These are phyloP conservation scores for Acanthoscelides obtectus DNA, from an alignment of 2,888 invertebrate species.

Conservation along the genomic window DNA sequence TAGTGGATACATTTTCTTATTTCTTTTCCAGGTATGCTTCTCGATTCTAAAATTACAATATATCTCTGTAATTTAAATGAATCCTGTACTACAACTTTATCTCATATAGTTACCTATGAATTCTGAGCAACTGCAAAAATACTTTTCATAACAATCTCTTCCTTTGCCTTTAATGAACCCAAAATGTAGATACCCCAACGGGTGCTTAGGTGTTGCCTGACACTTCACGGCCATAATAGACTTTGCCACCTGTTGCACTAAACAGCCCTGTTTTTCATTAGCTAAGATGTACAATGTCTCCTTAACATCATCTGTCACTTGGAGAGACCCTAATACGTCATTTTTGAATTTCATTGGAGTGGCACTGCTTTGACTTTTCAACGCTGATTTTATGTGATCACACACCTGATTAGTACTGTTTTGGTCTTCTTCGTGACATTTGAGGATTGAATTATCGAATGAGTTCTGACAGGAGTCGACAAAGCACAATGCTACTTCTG, in stretches of 20 bases:
- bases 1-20: constrained; percentile 59
- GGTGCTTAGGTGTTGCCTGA: constrained; percentile 60
- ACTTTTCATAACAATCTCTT: constrained; percentile 47
- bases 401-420: constrained; percentile 35
- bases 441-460: constrained; percentile 52
- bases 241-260: constrained; percentile 67
- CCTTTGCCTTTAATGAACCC: constrained; percentile 53
- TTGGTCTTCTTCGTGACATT: constrained; percentile 49
- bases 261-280: constrained; percentile 56
- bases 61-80: no score
- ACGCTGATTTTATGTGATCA: constrained; percentile 61
- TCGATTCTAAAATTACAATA: not conserved
- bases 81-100: no score
- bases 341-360: constrained; percentile 57
- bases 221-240: constrained; percentile 69
- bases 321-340: constrained; percentile 55
- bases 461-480: constrained; percentile 55
- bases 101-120: constrained; percentile 31
- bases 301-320: constrained; percentile 55
- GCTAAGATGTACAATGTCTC: constrained; percentile 57
- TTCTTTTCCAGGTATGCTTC: not conserved
- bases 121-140: constrained; percentile 34
- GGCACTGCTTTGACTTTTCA: constrained; percentile 58
- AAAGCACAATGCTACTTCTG: constrained; percentile 51
- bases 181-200: constrained; percentile 67